Conservation (phyloP, 2,113 vertebrate genomes). For the Aspidoscelis tigris region DNA sequence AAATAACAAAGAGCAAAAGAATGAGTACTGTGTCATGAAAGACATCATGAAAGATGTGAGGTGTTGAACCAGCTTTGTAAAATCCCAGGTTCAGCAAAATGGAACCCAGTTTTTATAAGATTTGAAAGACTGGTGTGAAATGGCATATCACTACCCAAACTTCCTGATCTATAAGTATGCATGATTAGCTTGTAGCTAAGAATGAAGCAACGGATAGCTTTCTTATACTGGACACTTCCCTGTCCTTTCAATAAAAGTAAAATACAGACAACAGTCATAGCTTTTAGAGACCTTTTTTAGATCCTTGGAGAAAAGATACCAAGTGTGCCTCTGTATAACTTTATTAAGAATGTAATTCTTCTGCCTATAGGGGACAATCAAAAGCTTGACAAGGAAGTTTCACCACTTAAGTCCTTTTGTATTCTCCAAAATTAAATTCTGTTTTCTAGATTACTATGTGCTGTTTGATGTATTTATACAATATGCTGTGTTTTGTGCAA, state of each 20-base stretch:
- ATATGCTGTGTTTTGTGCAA: neutral
- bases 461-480: constrained; percentile 22
- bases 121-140: neutral
- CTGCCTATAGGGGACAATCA: constrained; percentile 7
- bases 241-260: neutral
- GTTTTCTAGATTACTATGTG: constrained; percentile 6
- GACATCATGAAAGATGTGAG: neutral
- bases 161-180: neutral
- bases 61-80: neutral
- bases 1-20: neutral
- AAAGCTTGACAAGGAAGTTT: neutral
- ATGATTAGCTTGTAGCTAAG: neutral
- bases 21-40: no score
- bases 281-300: constrained; percentile 2
- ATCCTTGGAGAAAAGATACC: constrained; percentile 4
- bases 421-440: constrained; percentile 17
- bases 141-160: neutral
- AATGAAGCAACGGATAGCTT: neutral
- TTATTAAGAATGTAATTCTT: constrained; percentile 31
- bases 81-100: neutral
- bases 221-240: neutral
- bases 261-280: neutral
- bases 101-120: neutral
- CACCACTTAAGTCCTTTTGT: neutral
- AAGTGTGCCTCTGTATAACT: constrained; percentile 13